Percentiles rank a stretch among this genome's conserved stretches.
Conservation (phyloP, 2,888 invertebrate species). For the Caenorhabditis sulstoni region DNA sequence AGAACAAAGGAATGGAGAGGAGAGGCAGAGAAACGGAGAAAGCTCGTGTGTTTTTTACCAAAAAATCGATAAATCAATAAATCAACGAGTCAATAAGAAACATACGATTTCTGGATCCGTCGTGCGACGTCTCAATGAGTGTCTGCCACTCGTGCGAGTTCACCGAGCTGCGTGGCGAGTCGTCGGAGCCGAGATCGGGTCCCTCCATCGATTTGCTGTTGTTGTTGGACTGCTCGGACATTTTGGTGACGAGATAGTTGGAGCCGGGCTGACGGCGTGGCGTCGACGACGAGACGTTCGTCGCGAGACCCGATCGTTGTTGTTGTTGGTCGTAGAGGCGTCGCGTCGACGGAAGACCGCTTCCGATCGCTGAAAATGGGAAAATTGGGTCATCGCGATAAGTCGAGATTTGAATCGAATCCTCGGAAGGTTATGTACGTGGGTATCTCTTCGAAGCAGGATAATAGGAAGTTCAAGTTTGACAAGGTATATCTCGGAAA, state of each 20-base stretch:
- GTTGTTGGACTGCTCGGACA: slow-evolving; percentile 59
- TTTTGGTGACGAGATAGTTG: slow-evolving; percentile 66
- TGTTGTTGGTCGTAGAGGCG: slow-evolving; percentile 53
- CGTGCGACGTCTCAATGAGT: slow-evolving; percentile 49
- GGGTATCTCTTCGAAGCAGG: too few species aligned
- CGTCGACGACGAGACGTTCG: slow-evolving; percentile 15
- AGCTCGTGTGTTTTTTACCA: background rate
- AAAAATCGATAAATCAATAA: background rate
- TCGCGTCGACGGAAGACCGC: slow-evolving; percentile 39
- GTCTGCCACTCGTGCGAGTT: slow-evolving; percentile 64
- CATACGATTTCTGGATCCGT: slow-evolving; percentile 57
- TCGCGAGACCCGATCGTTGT: slow-evolving; percentile 35
- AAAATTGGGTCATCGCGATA: slow-evolving; percentile 25
- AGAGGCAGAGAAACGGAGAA: background rate
- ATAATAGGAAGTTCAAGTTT: too few species aligned
- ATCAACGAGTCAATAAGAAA: background rate
- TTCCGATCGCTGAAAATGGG: slow-evolving; percentile 41
- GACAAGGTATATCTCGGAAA: too few species aligned
- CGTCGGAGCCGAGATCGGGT: slow-evolving; percentile 71
- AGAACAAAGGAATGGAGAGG: slow-evolving; percentile 37
- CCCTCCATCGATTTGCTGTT: slow-evolving; percentile 66
- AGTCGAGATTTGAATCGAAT: too few species aligned
- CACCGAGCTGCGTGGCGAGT: slow-evolving; percentile 67
- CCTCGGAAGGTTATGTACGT: too few species aligned
- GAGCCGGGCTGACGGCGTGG: slow-evolving; percentile 50